Evolutionary conservation across 2,888 invertebrate genomes (phyloP).

Genomic region (Apoda limacodes): DNA sequence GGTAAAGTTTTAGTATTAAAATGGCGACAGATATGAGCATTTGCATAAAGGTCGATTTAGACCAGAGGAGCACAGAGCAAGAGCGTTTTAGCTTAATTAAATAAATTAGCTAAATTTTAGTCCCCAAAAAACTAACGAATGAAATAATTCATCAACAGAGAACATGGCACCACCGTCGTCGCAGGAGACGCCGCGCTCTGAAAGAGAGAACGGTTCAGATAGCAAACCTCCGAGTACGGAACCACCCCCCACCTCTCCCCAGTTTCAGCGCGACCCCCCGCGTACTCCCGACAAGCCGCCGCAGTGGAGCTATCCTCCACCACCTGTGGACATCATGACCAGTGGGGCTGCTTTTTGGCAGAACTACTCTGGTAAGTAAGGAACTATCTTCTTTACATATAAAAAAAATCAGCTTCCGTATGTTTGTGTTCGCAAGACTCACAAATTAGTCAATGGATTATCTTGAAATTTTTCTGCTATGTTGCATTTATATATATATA

Average conservation of each 20-base stretch:
- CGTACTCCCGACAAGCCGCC: slow-evolving; percentile 61
- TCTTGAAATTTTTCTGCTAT: neutral
- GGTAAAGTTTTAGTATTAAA: too few species aligned
- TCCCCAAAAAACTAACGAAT: too few species aligned
- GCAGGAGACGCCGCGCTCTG: slow-evolving; percentile 47
- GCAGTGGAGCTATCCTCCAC: slow-evolving; percentile 68
- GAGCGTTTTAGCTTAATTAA: too few species aligned
- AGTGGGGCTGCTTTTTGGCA: slow-evolving; percentile 91
- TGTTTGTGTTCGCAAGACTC: neutral
- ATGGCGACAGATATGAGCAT: too few species aligned
- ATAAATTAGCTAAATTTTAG: too few species aligned
- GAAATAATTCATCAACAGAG: slow-evolving; percentile 42
- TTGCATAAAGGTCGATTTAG: too few species aligned
- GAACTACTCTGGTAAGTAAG: slow-evolving; percentile 87
- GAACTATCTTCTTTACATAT: neutral
- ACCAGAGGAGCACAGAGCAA: too few species aligned
- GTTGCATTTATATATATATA: too few species aligned
- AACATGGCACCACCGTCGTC: slow-evolving; percentile 41
- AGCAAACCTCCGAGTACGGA: slow-evolving; percentile 60
- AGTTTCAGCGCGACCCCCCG: slow-evolving; percentile 56
- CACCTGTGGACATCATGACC: slow-evolving; percentile 81
- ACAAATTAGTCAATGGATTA: neutral
- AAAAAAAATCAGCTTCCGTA: too few species aligned
- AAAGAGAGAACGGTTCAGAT: slow-evolving; percentile 58
- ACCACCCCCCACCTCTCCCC: slow-evolving; percentile 54